These are phyloP conservation scores for Mormoops blainvillei DNA, from an alignment of 2,113 vertebrate species.

Conservation along the genomic window DNA sequence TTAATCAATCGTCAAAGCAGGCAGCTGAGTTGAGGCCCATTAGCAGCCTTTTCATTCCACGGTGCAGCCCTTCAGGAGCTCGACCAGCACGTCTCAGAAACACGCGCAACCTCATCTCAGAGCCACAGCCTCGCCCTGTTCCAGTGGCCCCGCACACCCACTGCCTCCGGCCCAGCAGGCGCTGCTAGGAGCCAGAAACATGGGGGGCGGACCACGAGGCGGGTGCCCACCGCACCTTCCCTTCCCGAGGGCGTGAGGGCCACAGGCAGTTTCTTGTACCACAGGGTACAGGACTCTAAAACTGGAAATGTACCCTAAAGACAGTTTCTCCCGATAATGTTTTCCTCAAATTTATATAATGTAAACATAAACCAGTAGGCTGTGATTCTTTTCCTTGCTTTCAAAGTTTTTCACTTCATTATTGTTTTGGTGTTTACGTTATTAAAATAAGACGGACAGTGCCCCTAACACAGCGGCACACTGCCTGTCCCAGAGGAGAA, in stretches of 20 bases:
- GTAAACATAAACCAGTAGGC: background rate
- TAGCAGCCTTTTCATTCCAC: background rate
- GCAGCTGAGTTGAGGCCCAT: background rate
- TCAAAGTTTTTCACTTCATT: background rate
- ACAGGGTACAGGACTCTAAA: background rate
- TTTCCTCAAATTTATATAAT: background rate
- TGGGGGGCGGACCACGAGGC: fast-evolving
- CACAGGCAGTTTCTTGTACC: background rate
- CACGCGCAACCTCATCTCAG: background rate
- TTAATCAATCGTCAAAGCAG: background rate
- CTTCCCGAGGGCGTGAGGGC: background rate
- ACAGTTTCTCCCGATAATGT: background rate
- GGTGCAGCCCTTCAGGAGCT: background rate
- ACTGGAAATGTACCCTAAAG: background rate
- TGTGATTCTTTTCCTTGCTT: background rate
- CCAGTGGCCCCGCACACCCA: background rate
- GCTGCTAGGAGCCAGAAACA: no score
- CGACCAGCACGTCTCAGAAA: background rate
- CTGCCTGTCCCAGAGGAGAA: background rate
- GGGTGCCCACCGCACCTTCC: background rate
- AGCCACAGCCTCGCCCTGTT: background rate
- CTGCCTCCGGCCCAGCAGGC: fast-evolving
- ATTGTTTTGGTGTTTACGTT: background rate
- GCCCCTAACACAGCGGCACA: background rate
- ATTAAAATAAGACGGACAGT: background rate